phyloP scores from a whole-genome alignment of 2,888 invertebrate species.

The Sesia bembeciformis region DNA sequence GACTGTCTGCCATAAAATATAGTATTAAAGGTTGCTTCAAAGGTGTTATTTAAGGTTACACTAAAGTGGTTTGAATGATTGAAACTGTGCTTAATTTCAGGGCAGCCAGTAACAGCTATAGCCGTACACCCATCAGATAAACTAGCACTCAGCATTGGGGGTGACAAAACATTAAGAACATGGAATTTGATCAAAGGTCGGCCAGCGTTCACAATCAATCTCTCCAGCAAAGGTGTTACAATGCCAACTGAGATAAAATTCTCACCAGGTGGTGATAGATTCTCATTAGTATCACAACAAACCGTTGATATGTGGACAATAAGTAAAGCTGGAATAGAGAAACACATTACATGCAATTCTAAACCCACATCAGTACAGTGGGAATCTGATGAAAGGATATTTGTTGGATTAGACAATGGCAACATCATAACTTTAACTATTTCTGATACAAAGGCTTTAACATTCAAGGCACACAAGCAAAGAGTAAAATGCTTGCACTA shows the following conservation, averaged over 20 bases:
- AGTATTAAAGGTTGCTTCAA: too few species aligned
- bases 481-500: conserved; percentile 80
- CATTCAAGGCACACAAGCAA: conserved; percentile 73
- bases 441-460: conserved; percentile 56
- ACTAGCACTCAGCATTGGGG: conserved; percentile 88
- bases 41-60: too few species aligned
- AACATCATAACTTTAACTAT: conserved; percentile 75
- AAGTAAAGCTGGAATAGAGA: conserved; percentile 82
- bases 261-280: conserved; percentile 85
- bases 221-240: conserved; percentile 78
- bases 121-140: conserved; percentile 93
- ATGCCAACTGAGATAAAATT: conserved; percentile 76
- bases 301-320: conserved; percentile 87
- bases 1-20: too few species aligned
- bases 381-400: conserved; percentile 75
- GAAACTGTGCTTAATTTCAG: conserved; percentile 23
- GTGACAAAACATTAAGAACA: conserved; percentile 87
- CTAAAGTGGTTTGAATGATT: too few species aligned
- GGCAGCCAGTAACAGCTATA: conserved; percentile 80
- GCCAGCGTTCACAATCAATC: conserved; percentile 91
- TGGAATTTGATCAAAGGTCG: conserved; percentile 97
- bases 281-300: conserved; percentile 82
- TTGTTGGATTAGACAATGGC: conserved; percentile 85
- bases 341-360: conserved; percentile 77
- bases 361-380: conserved; percentile 83